phyloP scores from a whole-genome alignment of 2,888 invertebrate species.

The Nycteola revayana region DNA sequence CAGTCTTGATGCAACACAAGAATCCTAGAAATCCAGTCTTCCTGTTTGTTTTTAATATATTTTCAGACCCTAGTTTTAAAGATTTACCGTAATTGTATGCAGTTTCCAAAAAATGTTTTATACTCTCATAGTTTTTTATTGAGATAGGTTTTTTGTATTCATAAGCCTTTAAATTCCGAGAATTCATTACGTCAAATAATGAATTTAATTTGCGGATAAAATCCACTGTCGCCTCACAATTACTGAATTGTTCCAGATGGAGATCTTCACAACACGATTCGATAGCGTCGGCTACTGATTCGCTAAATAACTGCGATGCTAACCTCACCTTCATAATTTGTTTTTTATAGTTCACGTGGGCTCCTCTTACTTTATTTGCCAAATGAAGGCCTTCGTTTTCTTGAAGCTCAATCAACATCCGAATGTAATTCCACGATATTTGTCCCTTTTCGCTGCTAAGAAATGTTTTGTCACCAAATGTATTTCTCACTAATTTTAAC shows the following conservation, averaged over 20 bases:
- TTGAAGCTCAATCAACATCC: constrained; percentile 2
- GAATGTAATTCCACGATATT: constrained; percentile 7
- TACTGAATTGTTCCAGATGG: neutral
- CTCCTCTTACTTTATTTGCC: constrained; percentile 1
- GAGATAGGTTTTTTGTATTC: constrained; percentile 8
- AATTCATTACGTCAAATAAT: constrained; percentile 1
- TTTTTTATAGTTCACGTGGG: neutral
- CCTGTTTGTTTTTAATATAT: no score
- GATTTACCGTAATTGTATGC: constrained; percentile 2
- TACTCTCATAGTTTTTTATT: constrained; percentile 5
- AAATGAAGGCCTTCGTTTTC: neutral
- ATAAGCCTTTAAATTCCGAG: neutral
- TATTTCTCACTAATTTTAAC: constrained; percentile 6
- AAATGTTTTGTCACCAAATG: constrained; percentile 4
- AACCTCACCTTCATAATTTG: constrained; percentile 3
- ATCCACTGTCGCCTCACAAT: neutral
- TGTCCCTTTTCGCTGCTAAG: constrained; percentile 4
- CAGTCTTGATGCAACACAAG: no score
- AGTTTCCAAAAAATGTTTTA: constrained; percentile 5
- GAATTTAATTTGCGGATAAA: constrained; percentile 3
- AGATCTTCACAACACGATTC: neutral
- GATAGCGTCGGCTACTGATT: constrained; percentile 1
- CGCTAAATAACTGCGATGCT: constrained; percentile 2
- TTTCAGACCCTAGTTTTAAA: neutral
- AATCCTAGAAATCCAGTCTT: no score